phyloP scores from a whole-genome alignment of 2,797 vertebrate genomes.

The Nasua narica region DNA sequence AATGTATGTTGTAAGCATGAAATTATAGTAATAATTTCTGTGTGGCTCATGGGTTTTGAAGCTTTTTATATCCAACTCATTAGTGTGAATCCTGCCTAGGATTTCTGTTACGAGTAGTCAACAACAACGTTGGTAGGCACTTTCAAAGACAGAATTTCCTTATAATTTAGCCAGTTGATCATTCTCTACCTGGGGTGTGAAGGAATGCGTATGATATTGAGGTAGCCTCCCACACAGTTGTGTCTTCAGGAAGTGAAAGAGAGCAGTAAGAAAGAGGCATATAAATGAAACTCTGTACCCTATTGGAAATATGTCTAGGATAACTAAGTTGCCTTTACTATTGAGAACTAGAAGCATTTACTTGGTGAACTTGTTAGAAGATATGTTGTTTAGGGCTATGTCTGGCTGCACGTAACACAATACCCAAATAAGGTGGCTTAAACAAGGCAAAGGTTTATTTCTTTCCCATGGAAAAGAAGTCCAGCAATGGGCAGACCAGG shows the following conservation, averaged over 20 bases:
- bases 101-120: conserved; percentile 23
- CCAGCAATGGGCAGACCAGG: neutral
- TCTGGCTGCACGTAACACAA: neutral
- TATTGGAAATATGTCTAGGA: neutral
- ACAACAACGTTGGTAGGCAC: neutral
- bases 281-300: neutral
- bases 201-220: neutral
- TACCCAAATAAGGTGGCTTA: neutral
- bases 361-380: neutral
- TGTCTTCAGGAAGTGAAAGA: neutral
- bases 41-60: conserved; percentile 39
- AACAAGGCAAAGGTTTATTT: neutral
- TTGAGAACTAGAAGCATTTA: neutral
- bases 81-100: neutral
- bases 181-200: neutral
- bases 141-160: neutral
- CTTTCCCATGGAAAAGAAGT: neutral
- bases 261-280: too few relatives aligned
- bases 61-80: neutral
- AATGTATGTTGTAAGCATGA: conserved; percentile 61
- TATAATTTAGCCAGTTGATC: neutral
- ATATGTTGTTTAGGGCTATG: neutral
- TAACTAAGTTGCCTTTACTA: neutral
- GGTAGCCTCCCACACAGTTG: neutral
- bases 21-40: conserved; percentile 59